phyloP scores from a whole-genome alignment of 2,797 vertebrate species.

The Aselliscus stoliczkanus region DNA sequence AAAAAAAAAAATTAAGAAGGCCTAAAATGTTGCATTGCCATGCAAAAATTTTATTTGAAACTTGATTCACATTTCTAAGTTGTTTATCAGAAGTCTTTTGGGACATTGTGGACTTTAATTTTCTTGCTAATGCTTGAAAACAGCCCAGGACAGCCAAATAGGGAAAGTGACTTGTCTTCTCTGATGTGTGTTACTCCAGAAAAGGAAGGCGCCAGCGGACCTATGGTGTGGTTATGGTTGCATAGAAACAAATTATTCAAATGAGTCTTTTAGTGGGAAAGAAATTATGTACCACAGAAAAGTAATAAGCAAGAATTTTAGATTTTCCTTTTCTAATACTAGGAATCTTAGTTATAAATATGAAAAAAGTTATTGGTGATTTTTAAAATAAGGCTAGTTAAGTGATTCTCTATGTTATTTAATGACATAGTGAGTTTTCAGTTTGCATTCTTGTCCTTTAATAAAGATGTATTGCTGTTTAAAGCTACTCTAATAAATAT shows the following conservation, averaged over 20 bases:
- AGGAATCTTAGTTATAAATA: conserved; percentile 32
- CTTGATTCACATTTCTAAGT: background rate
- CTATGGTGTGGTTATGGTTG: background rate
- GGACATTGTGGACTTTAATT: conserved; percentile 5
- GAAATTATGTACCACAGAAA: background rate
- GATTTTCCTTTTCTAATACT: background rate
- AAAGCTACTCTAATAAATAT: background rate
- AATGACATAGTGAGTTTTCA: background rate
- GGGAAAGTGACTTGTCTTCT: background rate
- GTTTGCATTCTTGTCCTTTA: conserved; percentile 21
- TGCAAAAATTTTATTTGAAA: conserved; percentile 47
- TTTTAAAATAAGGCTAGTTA: background rate
- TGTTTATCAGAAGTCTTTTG: conserved; percentile 27
- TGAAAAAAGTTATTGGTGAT: background rate
- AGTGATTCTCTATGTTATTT: conserved; percentile 8
- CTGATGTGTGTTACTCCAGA: background rate
- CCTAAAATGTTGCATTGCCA: background rate
- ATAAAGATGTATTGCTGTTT: background rate
- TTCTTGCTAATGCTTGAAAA: background rate
- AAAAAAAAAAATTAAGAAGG: background rate
- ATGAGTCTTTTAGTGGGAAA: conserved; percentile 17
- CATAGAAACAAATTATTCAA: conserved; percentile 30
- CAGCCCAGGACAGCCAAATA: background rate
- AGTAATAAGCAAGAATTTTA: conserved; percentile 30
- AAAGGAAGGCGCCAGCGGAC: conserved; percentile 9